Conservation (phyloP, 64 coral and sea anemone genomes). For the Montipora efflorescens region DNA sequence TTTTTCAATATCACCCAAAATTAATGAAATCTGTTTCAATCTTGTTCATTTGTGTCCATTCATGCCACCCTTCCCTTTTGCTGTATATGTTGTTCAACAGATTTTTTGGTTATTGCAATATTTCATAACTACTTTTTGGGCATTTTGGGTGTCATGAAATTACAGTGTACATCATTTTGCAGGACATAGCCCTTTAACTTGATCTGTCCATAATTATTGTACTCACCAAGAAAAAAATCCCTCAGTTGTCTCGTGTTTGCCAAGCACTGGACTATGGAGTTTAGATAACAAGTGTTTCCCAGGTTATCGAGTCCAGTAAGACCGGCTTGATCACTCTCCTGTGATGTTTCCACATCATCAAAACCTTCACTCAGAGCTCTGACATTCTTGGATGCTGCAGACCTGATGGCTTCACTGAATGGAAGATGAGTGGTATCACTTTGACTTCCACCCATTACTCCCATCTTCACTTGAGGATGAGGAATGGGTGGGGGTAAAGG, state of each 20-base stretch:
- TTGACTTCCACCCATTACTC: conserved; percentile 84
- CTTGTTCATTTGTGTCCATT: too few relatives aligned
- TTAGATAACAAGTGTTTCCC: conserved; percentile 88
- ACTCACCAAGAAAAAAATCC: conserved; percentile 84
- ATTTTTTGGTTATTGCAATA: too few relatives aligned
- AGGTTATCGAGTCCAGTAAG: conserved; percentile 85
- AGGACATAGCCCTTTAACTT: too few relatives aligned
- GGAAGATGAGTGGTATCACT: conserved; percentile 29
- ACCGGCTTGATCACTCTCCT: conserved; percentile 21
- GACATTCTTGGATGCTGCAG: conserved; percentile 12
- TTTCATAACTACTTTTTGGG: too few relatives aligned
- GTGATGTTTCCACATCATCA: neutral
- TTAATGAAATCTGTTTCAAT: too few relatives aligned
- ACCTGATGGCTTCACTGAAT: conserved; percentile 45
- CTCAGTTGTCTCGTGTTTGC: conserved; percentile 80
- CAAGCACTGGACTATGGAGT: conserved; percentile 89
- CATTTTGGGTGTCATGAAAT: too few relatives aligned
- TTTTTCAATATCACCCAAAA: too few relatives aligned
- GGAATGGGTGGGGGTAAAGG: conserved; percentile 55
- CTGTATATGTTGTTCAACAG: too few relatives aligned
- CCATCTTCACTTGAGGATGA: conserved; percentile 48
- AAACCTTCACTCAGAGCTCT: neutral
- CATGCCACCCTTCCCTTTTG: too few relatives aligned
- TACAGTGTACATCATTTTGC: too few relatives aligned
- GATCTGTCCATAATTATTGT: neutral